phyloP scores from a whole-genome alignment of 1,140 invertebrate genomes.

The Propsilocerus akamusi region DNA sequence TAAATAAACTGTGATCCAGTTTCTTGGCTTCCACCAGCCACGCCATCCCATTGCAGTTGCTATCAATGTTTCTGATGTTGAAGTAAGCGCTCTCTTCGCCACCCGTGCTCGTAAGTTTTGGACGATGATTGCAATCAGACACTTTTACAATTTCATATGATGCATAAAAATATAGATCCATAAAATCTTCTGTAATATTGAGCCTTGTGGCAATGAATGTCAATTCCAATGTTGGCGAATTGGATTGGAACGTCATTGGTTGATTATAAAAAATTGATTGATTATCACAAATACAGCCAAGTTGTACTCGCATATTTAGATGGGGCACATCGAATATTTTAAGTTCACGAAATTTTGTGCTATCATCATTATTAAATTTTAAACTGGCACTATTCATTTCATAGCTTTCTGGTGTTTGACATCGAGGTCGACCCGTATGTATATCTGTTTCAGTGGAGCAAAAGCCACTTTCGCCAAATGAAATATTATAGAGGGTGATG shows the following conservation, averaged over 20 bases:
- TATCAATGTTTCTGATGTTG: slow-evolving; percentile 34
- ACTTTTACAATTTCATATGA: slow-evolving; percentile 43
- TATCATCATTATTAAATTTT: slow-evolving; percentile 26
- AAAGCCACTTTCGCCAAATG: slow-evolving; percentile 39
- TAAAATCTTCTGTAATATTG: slow-evolving; percentile 49
- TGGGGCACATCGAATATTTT: slow-evolving; percentile 43
- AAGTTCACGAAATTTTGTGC: slow-evolving; percentile 33
- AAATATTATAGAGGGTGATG: slow-evolving; percentile 48
- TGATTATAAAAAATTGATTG: slow-evolving; percentile 28
- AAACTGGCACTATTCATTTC: background rate
- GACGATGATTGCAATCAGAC: slow-evolving; percentile 40
- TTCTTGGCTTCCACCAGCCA: slow-evolving; percentile 54
- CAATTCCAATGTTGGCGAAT: slow-evolving; percentile 38
- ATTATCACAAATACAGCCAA: slow-evolving; percentile 48
- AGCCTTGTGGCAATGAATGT: slow-evolving; percentile 40
- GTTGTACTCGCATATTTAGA: slow-evolving; percentile 35
- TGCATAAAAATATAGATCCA: slow-evolving; percentile 43
- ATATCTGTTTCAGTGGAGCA: slow-evolving; percentile 51
- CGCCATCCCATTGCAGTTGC: slow-evolving; percentile 49
- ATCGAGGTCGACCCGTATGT: slow-evolving; percentile 40
- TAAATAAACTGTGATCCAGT: slow-evolving; percentile 46
- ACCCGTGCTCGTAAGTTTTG: slow-evolving; percentile 37
- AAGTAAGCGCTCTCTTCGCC: slow-evolving; percentile 38
- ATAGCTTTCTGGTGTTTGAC: slow-evolving; percentile 14
- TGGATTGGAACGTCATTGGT: slow-evolving; percentile 40